Evolutionary conservation across 2,113 vertebrate species (phyloP), one percentile per base, ranked within the genome.

Genomic region (Pelmatolapia mariae): DNA sequence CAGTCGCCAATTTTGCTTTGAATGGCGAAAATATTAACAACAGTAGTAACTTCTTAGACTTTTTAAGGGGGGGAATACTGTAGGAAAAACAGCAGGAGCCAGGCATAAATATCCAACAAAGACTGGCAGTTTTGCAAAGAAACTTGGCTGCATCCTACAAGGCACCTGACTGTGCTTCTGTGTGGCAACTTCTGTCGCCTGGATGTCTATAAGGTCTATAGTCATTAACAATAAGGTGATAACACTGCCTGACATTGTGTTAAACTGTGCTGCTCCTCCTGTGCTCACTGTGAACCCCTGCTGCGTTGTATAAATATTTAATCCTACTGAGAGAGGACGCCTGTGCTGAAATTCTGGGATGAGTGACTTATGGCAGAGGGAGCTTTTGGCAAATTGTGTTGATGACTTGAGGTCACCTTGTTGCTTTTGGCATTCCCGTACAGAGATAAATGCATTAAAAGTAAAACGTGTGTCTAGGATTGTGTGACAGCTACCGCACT

Each of bases 371-470:
- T 45, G 84, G 87, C 81, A 84, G 89, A 79, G 5, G 61, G 80
- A 29, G 80, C 66, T 91, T 89, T 91, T 89, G 92, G 92, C 87
- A 89, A 86, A 90, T 87, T 24, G 83, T 59, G 82, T 89, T 88
- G 93, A 90, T 88, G 93, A 89, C 3, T 26, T 7, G 45, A 66
- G 92, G 93, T 95, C 94, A 96, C 95, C 95, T 94, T 94, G 91
- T 89, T 86, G 87, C 71, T 78, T 89, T 89, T 91, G 84, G 86
- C 83, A 47, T 90, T 86, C 80, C 47, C 89, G 43, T 15, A 31
- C 84, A 86, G 81, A 89, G 85, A 93, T 93, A 93, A 93, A 95
- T 90, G 93, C 89, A 89, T 95, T 87, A 86, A 92, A 90, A 91
- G 82, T 59, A 83, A 86, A 91, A 89, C 6, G 47, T 40, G 73